A percentile compares a stretch with the other conserved stretches of the same genome.
Evolutionary conservation across 2,888 invertebrate genomes (phyloP).

Genomic region (Andrena hattorfiana): DNA sequence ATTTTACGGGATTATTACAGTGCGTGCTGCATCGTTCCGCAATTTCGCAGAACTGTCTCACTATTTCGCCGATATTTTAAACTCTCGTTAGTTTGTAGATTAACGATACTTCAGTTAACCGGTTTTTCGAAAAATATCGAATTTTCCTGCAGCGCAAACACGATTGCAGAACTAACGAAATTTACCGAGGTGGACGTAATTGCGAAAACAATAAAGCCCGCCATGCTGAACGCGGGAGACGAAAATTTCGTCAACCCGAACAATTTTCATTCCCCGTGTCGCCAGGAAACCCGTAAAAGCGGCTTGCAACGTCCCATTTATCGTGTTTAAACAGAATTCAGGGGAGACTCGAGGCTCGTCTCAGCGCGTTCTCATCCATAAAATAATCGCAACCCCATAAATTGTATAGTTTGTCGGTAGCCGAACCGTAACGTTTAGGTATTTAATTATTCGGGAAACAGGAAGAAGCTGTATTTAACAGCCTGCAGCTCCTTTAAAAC

Average conservation of each 20-base stretch:
- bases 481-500: no score
- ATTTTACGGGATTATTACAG: no score
- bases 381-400: slow-evolving; percentile 29
- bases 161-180: slow-evolving; percentile 36
- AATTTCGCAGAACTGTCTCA: neutral
- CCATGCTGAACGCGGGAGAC: slow-evolving; percentile 11
- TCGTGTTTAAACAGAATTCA: slow-evolving; percentile 32
- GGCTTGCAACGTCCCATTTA: slow-evolving; percentile 18
- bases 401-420: neutral
- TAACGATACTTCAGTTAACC: slow-evolving; percentile 11
- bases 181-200: slow-evolving; percentile 18
- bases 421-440: neutral
- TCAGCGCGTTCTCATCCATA: neutral
- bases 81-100: neutral
- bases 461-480: neutral
- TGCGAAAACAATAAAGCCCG: slow-evolving; percentile 30
- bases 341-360: neutral
- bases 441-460: neutral
- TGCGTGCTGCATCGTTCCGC: neutral
- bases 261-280: slow-evolving; percentile 22
- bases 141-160: slow-evolving; percentile 5
- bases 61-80: neutral
- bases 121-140: slow-evolving; percentile 31
- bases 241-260: slow-evolving; percentile 28
- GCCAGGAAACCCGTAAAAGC: slow-evolving; percentile 9